Base-by-base conservation (phyloP, 92 coral and sea anemone species). In the Porites divaricata region DNA sequence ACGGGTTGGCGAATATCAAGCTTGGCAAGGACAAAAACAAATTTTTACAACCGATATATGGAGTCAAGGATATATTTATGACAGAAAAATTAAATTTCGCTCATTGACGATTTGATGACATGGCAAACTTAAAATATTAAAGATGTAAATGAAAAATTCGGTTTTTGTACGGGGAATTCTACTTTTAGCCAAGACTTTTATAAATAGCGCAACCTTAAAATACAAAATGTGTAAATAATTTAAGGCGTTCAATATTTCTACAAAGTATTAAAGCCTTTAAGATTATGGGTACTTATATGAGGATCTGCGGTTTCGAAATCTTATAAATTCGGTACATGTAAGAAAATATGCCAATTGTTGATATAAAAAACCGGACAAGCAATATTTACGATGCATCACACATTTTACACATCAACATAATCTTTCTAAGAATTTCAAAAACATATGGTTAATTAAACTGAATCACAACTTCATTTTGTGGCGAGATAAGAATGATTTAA, bases 361-460 rank as follows among this genome's bases (percentile, higher is more conserved):
- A 73, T 73, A 73, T 73, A 5, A 48, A 45, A 77, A 21, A 56
- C 81, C 51, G 45, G n/a, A 63, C 70, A 63, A n/a, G 26, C 67
- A 35, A 35, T 35, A 35, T 35, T 35, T 35, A 6, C 45, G 45
- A 35, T 35, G 45, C 45, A 35, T 35, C 45, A 4, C 62, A 12
- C 28, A 11, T 16, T 9, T 22, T 45, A 22, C 17, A 63, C 35
- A 62, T 63, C 45, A 62, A 48, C 81, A 62, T 77, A 77, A 62
- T 77, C 21, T 48, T 13, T 8, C 9, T 10, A 77, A 4, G 35
- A 77, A 62, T 48, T 17, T 41, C 14, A 61, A 62, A 62, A 63
- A 2, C 19, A 26, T 49, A 59, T 6, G 59, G 59, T 62, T 19
- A 48, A 63, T 28, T 19, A 75, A 20, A 75, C 66, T 52, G 67